Evolutionary conservation across 2,797 vertebrate species (phyloP).

Genomic region (Morus bassanus): DNA sequence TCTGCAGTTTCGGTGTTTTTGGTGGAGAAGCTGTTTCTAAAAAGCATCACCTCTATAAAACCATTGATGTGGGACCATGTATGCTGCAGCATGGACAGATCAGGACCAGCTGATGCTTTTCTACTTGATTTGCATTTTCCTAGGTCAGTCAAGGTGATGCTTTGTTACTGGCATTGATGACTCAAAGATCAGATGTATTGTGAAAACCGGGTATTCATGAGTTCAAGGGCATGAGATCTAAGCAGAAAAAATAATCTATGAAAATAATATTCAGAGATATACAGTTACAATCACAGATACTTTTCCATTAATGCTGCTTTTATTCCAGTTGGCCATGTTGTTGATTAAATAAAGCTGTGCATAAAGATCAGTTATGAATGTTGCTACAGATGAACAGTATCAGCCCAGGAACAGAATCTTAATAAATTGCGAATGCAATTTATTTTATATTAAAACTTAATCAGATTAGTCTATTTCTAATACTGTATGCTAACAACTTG

Average conservation of each 20-base stretch:
- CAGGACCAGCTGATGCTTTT: slow-evolving; percentile 64
- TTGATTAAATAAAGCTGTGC: not conserved
- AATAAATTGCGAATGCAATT: slow-evolving; percentile 9
- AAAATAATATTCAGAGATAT: not conserved
- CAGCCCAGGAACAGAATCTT: not conserved
- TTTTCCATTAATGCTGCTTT: not conserved
- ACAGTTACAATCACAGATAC: not conserved
- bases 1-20: not conserved
- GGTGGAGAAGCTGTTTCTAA: not conserved
- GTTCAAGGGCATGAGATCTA: not conserved
- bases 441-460: slow-evolving; percentile 39
- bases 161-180: slow-evolving; percentile 26
- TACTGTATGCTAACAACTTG: not conserved
- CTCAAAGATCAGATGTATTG: slow-evolving; percentile 14
- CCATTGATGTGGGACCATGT: slow-evolving; percentile 6
- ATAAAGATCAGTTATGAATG: not conserved
- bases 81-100: not conserved
- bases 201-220: slow-evolving; percentile 15
- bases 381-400: not conserved
- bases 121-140: slow-evolving; percentile 62
- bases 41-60: slow-evolving; percentile 38
- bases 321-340: not conserved
- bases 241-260: not conserved
- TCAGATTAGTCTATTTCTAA: slow-evolving; percentile 11
- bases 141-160: slow-evolving; percentile 60